Evolutionary conservation across 92 coral and sea anemone genomes (phyloP).

Genomic region (Diadumene lineata): DNA sequence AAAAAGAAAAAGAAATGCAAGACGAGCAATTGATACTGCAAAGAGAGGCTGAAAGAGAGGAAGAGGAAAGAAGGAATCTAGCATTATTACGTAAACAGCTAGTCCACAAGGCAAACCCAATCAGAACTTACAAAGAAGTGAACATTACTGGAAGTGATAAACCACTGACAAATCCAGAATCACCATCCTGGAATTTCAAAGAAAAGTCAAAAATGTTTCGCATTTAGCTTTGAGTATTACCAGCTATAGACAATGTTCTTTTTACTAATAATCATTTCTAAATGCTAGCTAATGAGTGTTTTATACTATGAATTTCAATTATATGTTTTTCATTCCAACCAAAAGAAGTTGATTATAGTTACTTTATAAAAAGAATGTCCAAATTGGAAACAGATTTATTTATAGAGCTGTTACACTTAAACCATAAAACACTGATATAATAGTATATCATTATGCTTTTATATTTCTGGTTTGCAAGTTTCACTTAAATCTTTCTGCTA

Average conservation of each 20-base stretch:
- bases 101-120: conserved; percentile 92
- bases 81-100: conserved; percentile 72
- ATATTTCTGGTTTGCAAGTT: too few relatives aligned
- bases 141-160: conserved; percentile 67
- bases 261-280: not conserved
- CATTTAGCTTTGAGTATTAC: conserved; percentile 17
- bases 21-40: conserved; percentile 52
- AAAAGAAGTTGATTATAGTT: too few relatives aligned
- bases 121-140: conserved; percentile 69
- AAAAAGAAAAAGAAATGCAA: conserved; percentile 66
- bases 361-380: too few relatives aligned
- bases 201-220: conserved; percentile 58
- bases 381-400: too few relatives aligned
- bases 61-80: conserved; percentile 67
- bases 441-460: too few relatives aligned
- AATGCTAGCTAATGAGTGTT: too few relatives aligned
- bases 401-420: too few relatives aligned
- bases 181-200: conserved; percentile 84
- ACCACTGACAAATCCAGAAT: conserved; percentile 76
- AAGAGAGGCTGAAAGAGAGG: conserved; percentile 68
- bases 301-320: not conserved
- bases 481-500: too few relatives aligned
- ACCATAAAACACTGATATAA: too few relatives aligned
- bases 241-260: not conserved
- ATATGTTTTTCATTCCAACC: not conserved